These are phyloP conservation scores for Heliconius ethilla DNA, from an alignment of 2,888 invertebrate species.

Conservation along the genomic window DNA sequence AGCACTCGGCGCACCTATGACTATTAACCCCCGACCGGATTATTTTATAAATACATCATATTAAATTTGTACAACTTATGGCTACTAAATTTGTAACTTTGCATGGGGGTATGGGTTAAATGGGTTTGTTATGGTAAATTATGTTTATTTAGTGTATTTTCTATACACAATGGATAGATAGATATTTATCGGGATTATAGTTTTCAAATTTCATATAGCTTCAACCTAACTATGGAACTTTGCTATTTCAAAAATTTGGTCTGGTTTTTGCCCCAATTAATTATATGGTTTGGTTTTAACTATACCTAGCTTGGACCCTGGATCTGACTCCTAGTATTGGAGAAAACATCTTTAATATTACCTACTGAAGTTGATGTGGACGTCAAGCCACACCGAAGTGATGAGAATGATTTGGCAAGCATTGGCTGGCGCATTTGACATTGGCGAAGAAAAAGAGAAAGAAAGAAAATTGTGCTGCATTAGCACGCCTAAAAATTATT, in stretches of 20 bases:
- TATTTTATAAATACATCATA: constrained; percentile 42
- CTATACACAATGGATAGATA: not conserved
- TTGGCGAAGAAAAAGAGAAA: too few relatives aligned
- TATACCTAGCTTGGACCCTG: not conserved
- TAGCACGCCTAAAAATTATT: too few relatives aligned
- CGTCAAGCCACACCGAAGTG: not conserved
- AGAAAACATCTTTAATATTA: not conserved
- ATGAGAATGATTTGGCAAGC: too few relatives aligned
- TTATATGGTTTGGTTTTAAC: not conserved
- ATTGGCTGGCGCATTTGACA: too few relatives aligned
- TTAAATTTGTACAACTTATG: constrained; percentile 39
- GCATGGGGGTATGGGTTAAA: constrained; percentile 12
- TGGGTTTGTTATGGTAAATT: constrained; percentile 1
- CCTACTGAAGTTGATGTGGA: not conserved
- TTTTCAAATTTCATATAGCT: not conserved
- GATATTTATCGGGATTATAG: not conserved
- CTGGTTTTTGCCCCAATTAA: not conserved
- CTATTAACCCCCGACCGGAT: constrained; percentile 38
- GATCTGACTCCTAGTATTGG: not conserved
- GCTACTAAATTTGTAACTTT: constrained; percentile 25
- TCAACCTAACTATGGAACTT: not conserved
- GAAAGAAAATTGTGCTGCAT: too few relatives aligned
- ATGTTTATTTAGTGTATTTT: not conserved
- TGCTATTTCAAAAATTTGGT: too few relatives aligned
- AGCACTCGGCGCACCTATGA: constrained; percentile 40